These are phyloP conservation scores for Mixornis gularis DNA, from an alignment of 2,113 vertebrate species.

Conservation along the genomic window DNA sequence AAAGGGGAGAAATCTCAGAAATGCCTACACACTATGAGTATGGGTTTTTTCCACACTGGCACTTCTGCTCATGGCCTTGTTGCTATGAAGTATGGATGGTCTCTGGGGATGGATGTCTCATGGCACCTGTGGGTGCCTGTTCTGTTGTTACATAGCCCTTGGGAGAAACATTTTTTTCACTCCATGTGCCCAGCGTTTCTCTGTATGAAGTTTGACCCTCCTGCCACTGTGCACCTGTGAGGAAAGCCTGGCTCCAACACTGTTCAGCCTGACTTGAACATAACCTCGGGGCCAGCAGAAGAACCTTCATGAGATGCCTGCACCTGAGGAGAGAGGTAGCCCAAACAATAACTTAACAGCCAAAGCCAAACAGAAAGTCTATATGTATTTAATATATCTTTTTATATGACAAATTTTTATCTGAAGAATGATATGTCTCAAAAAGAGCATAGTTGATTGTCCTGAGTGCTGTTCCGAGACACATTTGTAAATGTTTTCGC, in stretches of 20 bases:
- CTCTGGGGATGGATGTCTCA: not conserved
- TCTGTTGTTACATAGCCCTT: not conserved
- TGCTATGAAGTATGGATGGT: not conserved
- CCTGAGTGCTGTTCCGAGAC: not conserved
- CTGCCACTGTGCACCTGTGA: not conserved
- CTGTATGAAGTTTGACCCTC: not conserved
- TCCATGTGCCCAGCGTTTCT: accelerated
- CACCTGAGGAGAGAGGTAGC: not conserved
- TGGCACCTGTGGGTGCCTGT: not conserved
- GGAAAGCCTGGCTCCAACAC: not conserved
- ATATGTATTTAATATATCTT: not conserved
- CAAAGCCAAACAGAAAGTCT: not conserved
- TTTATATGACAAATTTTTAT: not conserved
- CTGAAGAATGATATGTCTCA: not conserved
- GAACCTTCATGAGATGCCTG: not conserved
- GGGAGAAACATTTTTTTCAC: not conserved
- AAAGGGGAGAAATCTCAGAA: not conserved
- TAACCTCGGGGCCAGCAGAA: not conserved
- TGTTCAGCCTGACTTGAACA: not conserved
- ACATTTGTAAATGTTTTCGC: not conserved
- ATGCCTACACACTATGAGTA: not conserved
- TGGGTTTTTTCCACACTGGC: accelerated
- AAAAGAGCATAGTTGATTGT: not conserved
- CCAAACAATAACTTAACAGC: not conserved
- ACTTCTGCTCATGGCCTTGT: not conserved